These are phyloP conservation scores for Falco rusticolus DNA, from an alignment of 2,797 vertebrate species.

Conservation along the genomic window DNA sequence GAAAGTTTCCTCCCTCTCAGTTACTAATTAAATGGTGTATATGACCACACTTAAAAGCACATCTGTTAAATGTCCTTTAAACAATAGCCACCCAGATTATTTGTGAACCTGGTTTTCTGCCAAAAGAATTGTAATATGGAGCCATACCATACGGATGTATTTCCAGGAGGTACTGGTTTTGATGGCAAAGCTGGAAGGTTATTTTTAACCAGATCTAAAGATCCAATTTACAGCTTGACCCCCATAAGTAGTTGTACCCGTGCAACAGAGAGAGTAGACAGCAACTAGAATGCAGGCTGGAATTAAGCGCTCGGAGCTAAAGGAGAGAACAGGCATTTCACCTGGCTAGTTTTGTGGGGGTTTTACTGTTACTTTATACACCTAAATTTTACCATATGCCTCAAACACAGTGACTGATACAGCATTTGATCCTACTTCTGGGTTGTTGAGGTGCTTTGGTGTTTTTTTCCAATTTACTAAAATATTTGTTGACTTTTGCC, in stretches of 20 bases:
- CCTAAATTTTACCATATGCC: background rate
- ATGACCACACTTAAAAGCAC: background rate
- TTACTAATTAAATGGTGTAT: slow-evolving; percentile 22
- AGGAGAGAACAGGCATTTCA: background rate
- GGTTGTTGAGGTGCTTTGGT: background rate
- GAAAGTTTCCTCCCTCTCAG: background rate
- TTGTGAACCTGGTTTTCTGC: slow-evolving; percentile 36
- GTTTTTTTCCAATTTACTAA: background rate
- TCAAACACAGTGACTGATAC: background rate
- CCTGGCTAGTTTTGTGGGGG: background rate
- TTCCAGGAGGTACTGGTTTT: slow-evolving; percentile 8
- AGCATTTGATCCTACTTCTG: background rate
- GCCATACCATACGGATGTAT: background rate
- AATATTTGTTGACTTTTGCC: background rate
- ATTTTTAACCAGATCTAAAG: slow-evolving; percentile 11
- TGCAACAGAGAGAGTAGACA: background rate
- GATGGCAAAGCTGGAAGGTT: background rate
- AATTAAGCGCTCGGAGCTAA: background rate
- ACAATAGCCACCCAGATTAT: background rate
- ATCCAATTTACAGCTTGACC: background rate
- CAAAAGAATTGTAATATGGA: background rate
- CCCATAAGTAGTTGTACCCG: background rate
- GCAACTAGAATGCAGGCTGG: background rate
- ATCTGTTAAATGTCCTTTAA: slow-evolving; percentile 21
- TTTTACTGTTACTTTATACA: background rate